phyloP scores from a whole-genome alignment of 2,113 vertebrate species.

The Laticauda laticaudata region DNA sequence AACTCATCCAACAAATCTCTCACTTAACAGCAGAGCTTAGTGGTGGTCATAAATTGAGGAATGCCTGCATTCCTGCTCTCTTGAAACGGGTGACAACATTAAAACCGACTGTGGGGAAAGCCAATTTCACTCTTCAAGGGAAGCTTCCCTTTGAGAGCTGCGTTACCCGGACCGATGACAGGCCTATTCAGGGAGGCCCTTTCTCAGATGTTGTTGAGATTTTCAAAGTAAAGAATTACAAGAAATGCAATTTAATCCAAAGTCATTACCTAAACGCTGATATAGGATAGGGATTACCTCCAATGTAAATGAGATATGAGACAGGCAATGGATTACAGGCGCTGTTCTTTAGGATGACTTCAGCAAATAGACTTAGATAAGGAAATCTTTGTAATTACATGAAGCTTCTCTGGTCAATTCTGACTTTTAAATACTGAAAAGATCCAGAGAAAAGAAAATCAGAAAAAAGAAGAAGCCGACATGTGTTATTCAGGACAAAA shows the following conservation, averaged over 20 bases:
- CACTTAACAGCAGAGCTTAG: neutral
- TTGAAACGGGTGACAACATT: slow-evolving; percentile 44
- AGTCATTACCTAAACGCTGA: slow-evolving; percentile 79
- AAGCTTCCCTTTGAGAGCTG: slow-evolving; percentile 34
- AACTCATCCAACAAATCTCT: neutral
- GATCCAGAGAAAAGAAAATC: slow-evolving; percentile 62
- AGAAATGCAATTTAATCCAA: slow-evolving; percentile 77
- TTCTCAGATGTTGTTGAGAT: slow-evolving; percentile 68
- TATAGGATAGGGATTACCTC: slow-evolving; percentile 75
- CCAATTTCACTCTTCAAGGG: slow-evolving; percentile 54
- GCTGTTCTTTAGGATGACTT: slow-evolving; percentile 76
- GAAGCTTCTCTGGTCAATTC: slow-evolving; percentile 83
- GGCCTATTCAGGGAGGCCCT: slow-evolving; percentile 63
- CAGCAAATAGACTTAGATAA: slow-evolving; percentile 84
- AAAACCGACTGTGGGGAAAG: slow-evolving; percentile 56
- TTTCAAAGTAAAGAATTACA: slow-evolving; percentile 75
- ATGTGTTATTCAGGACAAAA: slow-evolving; percentile 74
- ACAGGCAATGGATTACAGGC: slow-evolving; percentile 73
- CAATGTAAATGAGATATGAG: slow-evolving; percentile 85
- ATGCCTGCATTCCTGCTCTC: slow-evolving; percentile 31
- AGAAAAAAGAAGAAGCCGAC: slow-evolving; percentile 62
- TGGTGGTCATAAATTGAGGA: neutral
- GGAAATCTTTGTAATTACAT: slow-evolving; percentile 90
- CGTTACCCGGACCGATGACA: slow-evolving; percentile 55
- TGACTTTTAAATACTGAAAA: slow-evolving; percentile 79